These are phyloP conservation scores for Molossus alvarezi DNA, from an alignment of 2,797 vertebrate species.

Conservation along the genomic window DNA sequence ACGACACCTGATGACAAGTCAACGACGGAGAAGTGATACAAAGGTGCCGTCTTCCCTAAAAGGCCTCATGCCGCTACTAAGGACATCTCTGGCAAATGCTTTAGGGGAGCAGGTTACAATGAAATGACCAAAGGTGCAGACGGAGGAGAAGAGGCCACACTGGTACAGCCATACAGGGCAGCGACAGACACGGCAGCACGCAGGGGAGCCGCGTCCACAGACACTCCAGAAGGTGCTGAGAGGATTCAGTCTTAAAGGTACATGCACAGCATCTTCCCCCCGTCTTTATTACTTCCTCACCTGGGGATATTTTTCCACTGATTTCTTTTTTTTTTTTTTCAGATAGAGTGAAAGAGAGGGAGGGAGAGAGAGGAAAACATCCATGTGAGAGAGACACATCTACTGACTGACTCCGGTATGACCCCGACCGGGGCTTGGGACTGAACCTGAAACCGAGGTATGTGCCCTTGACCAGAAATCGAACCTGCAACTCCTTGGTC, in stretches of 20 bases:
- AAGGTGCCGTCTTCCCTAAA: background rate
- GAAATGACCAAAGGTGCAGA: background rate
- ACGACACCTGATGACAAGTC: constrained; percentile 1
- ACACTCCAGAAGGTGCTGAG: too few relatives aligned
- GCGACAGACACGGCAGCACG: rapidly evolving
- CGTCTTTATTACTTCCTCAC: too few relatives aligned
- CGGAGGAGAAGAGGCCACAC: background rate
- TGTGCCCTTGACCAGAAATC: too few relatives aligned
- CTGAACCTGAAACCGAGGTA: too few relatives aligned
- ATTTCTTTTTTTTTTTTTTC: too few relatives aligned
- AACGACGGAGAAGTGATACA: background rate
- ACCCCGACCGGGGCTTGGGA: too few relatives aligned
- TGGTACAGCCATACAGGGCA: background rate
- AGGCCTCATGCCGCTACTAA: background rate
- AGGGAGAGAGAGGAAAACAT: too few relatives aligned
- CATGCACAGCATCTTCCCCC: background rate
- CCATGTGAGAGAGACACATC: too few relatives aligned
- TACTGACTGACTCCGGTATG: too few relatives aligned
- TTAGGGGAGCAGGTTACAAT: background rate
- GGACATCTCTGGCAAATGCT: background rate
- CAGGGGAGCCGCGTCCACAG: background rate
- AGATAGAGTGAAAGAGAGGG: too few relatives aligned
- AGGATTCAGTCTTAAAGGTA: background rate
- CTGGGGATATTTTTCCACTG: too few relatives aligned
- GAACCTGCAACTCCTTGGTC: too few relatives aligned